Evolutionary conservation across 2,888 invertebrate genomes (phyloP).

Genomic region (Sphinx pinastri): DNA sequence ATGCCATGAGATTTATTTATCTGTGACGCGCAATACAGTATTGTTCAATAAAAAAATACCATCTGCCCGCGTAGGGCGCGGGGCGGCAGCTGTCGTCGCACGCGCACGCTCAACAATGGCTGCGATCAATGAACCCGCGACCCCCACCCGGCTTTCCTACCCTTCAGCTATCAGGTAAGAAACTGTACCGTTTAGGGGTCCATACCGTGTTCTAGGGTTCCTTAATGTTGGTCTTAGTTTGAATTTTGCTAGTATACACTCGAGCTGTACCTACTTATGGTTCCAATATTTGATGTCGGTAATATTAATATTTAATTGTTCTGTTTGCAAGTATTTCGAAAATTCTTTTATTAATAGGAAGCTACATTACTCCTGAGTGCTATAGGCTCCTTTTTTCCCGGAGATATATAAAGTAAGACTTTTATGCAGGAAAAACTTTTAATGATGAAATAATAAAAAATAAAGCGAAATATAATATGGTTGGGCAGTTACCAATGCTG

Average conservation of each 20-base stretch:
- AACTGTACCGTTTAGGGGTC: constrained; percentile 47
- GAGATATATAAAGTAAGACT: too few relatives aligned
- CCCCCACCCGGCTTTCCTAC: constrained; percentile 59
- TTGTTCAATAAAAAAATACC: constrained; percentile 53
- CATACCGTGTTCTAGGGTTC: constrained; percentile 7
- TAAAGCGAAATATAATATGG: too few relatives aligned
- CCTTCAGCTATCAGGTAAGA: constrained; percentile 52
- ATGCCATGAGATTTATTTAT: constrained; percentile 15
- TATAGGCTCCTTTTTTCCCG: too few relatives aligned
- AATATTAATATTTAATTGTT: too few relatives aligned
- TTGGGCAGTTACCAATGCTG: too few relatives aligned
- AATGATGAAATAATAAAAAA: too few relatives aligned
- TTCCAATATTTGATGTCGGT: too few relatives aligned
- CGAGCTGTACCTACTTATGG: too few relatives aligned
- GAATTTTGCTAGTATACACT: neutral
- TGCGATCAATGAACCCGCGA: constrained; percentile 78
- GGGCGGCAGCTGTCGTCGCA: constrained; percentile 77
- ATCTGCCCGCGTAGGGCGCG: constrained; percentile 67
- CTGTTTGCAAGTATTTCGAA: neutral
- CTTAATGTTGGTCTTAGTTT: neutral
- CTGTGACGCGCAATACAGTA: constrained; percentile 33
- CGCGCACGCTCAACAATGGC: constrained; percentile 73
- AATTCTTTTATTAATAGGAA: too few relatives aligned
- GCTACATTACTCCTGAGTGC: too few relatives aligned
- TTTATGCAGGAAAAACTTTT: too few relatives aligned